These are phyloP conservation scores for Aselliscus stoliczkanus DNA, from an alignment of 2,797 vertebrate genomes.

Conservation along the genomic window DNA sequence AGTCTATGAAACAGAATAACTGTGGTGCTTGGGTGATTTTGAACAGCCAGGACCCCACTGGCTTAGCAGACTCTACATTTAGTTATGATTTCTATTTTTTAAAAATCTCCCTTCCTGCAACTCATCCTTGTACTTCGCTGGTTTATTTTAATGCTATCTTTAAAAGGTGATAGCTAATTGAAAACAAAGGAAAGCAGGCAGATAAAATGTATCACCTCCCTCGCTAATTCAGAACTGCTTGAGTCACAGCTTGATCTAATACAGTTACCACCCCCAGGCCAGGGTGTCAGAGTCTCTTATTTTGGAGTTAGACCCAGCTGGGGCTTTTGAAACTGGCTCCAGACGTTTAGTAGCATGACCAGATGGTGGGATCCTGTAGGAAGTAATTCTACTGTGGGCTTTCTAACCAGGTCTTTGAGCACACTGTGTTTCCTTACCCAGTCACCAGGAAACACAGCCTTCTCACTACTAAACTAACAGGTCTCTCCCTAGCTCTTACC, in stretches of 20 bases:
- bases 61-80: neutral
- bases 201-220: neutral
- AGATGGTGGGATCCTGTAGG: conserved; percentile 62
- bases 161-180: neutral
- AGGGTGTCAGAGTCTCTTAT: conserved; percentile 49
- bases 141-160: neutral
- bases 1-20: neutral
- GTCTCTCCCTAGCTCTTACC: neutral
- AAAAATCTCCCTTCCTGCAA: neutral
- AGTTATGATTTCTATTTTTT: neutral
- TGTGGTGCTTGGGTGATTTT: neutral
- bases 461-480: neutral
- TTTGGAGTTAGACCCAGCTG: conserved; percentile 62
- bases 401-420: conserved; percentile 46
- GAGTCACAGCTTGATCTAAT: neutral
- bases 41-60: neutral
- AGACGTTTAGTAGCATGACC: conserved; percentile 43
- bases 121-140: neutral
- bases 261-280: conserved; percentile 10
- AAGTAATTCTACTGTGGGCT: conserved; percentile 43
- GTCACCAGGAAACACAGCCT: neutral
- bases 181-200: neutral
- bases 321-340: conserved; percentile 56
- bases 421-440: conserved; percentile 21
- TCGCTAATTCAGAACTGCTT: neutral